Conservation (phyloP, 2,888 invertebrate genomes). For the Corbicula japonica region DNA sequence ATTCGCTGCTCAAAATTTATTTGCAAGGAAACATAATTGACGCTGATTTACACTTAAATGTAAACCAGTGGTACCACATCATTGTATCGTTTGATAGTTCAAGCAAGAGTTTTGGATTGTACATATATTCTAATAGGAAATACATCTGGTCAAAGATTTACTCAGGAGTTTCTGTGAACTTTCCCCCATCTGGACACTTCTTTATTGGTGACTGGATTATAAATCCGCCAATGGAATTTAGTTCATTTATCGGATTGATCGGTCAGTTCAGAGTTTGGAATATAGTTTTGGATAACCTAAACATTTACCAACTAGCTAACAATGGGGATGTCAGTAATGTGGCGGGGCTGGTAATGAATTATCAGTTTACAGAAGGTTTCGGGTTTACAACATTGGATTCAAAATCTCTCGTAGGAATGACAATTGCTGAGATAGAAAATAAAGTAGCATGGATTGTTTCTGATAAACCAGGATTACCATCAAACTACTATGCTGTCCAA, state of each 20-base stretch:
- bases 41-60: slow-evolving; percentile 27
- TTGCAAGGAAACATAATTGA: slow-evolving; percentile 45
- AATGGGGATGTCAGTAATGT: slow-evolving; percentile 15
- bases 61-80: slow-evolving; percentile 63
- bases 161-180: slow-evolving; percentile 1
- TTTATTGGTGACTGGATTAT: slow-evolving; percentile 60
- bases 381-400: slow-evolving; percentile 46
- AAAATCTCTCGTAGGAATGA: slow-evolving; percentile 36
- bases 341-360: slow-evolving; percentile 36
- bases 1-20: slow-evolving; percentile 39
- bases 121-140: slow-evolving; percentile 13
- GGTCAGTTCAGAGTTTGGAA: slow-evolving; percentile 72
- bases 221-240: slow-evolving; percentile 48
- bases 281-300: slow-evolving; percentile 41
- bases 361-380: slow-evolving; percentile 54
- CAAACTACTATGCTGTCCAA: neutral
- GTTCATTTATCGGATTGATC: slow-evolving; percentile 44
- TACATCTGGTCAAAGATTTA: neutral
- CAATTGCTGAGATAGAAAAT: slow-evolving; percentile 29
- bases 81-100: slow-evolving; percentile 50
- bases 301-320: slow-evolving; percentile 28
- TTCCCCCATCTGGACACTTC: slow-evolving; percentile 60
- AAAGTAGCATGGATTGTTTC: slow-evolving; percentile 50
- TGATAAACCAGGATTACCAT: slow-evolving; percentile 37
- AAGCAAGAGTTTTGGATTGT: slow-evolving; percentile 15